Conservation (phyloP, 2,888 invertebrate genomes). For the Pristionchus entomophagus region DNA sequence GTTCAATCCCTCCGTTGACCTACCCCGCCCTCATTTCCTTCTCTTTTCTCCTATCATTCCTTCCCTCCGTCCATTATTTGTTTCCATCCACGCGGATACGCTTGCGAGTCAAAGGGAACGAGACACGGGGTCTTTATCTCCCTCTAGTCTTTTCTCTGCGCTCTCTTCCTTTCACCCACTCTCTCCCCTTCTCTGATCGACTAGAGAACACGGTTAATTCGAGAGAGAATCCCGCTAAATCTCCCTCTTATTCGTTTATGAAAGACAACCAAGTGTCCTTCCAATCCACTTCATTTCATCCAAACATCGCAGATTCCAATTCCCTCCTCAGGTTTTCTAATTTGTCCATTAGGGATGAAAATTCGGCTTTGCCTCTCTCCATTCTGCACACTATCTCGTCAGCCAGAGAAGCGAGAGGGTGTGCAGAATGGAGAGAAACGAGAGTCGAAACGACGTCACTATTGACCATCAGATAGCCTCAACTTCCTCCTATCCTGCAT, state of each 20-base stretch:
- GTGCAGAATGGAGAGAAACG: no score
- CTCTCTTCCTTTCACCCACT: background rate
- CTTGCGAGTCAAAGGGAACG: background rate
- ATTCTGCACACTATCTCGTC: no score
- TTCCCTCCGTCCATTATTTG: conserved; percentile 27
- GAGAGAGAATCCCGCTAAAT: background rate
- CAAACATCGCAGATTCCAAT: background rate
- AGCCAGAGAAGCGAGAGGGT: no score
- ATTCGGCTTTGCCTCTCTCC: no score
- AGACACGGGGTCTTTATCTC: background rate
- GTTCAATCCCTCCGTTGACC: background rate
- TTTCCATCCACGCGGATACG: conserved; percentile 27
- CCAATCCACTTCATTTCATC: background rate
- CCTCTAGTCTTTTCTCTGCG: background rate
- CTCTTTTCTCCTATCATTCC: conserved; percentile 26
- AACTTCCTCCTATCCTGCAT: background rate
- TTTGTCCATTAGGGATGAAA: no score
- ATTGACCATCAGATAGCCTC: background rate
- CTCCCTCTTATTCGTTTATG: background rate
- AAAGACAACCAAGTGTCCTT: background rate
- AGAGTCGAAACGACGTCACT: no score
- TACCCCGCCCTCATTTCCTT: conserved; percentile 12
- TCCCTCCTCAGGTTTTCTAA: background rate
- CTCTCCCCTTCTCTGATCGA: background rate
- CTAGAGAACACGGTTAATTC: background rate